Base-by-base conservation (phyloP, 2,113 vertebrate species). In the Lycocorax pyrrhopterus region DNA sequence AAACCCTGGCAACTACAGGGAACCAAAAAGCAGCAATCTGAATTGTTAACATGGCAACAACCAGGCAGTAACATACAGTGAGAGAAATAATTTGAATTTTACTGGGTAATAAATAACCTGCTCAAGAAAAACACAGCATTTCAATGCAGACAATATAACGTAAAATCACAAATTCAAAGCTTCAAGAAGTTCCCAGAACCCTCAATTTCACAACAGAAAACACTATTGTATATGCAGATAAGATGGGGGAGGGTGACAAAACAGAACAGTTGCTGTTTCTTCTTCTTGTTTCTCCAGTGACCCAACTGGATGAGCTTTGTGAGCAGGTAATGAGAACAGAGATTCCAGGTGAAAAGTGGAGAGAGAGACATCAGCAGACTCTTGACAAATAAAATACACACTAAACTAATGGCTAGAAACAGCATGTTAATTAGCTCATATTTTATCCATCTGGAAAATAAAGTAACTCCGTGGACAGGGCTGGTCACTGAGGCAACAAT, bases 31-130 rank as follows among this genome's bases (percentile, higher is more conserved):
- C 23, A 87, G 15, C 32, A 78, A 75, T 32, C 58, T 39, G 74
- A 84, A 52, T 13, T 55, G 51, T 60, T 75, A 76, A 64, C 75
- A 88, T 71, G 60, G 71, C 69, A 94, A 94, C 86, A 82, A 51
- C 9, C 29, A 1, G 13, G 19, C 74, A 85, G 56, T 21, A 56
- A 66, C 4, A 5, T 2, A 33, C 26, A 84, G 23, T 27, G 29
- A 63, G 66, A 78, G 7, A 60, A 73, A 71, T 41, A 14, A 85
- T 19, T 37, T 69, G 2, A 44, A 63, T 78, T 82, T 90, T 82
- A 92, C 46, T 49, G 32, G 19, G 13, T 37, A 74, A 74, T 47
- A 92, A 74, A 90, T 68, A 33, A 79, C 52, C 62, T 16, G 22
- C 33, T 76, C 19, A 66, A 73, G 46, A 74, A 88, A 86, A 92